Evolutionary conservation across 2,797 vertebrate species (phyloP).

Genomic region (Bucorvus abyssinicus): DNA sequence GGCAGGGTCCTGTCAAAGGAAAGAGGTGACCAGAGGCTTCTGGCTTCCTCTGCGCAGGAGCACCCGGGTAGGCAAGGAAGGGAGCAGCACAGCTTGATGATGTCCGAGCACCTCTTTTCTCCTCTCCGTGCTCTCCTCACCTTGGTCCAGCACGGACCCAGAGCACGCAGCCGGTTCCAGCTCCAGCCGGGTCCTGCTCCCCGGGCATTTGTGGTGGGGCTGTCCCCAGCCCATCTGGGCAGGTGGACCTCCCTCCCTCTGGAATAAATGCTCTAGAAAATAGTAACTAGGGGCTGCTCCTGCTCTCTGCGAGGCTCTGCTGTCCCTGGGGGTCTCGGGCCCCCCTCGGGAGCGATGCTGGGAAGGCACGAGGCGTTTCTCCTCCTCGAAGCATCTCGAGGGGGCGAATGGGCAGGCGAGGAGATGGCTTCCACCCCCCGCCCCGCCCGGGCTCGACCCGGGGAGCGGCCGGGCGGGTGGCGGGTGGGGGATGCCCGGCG

Average conservation of each 20-base stretch:
- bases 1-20: neutral
- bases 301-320: neutral
- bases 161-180: neutral
- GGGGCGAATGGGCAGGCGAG: neutral
- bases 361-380: neutral
- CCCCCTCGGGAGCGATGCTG: neutral
- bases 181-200: neutral
- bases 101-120: neutral
- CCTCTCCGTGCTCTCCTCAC: too few species aligned
- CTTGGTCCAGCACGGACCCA: neutral
- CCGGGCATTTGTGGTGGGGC: too few species aligned
- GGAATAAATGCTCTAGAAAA: neutral
- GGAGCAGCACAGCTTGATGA: neutral
- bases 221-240: fast-evolving
- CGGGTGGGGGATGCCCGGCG: neutral
- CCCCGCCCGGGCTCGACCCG: neutral
- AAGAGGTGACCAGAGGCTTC: neutral
- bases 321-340: neutral
- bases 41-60: neutral
- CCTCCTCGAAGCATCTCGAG: neutral
- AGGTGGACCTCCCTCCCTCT: neutral
- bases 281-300: neutral
- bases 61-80: neutral
- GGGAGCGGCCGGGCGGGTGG: neutral
- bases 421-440: neutral